A percentile compares a stretch with the other conserved stretches of the same genome.
Evolutionary conservation across 2,888 invertebrate species (phyloP).

Genomic region (Drosophila formosana): DNA sequence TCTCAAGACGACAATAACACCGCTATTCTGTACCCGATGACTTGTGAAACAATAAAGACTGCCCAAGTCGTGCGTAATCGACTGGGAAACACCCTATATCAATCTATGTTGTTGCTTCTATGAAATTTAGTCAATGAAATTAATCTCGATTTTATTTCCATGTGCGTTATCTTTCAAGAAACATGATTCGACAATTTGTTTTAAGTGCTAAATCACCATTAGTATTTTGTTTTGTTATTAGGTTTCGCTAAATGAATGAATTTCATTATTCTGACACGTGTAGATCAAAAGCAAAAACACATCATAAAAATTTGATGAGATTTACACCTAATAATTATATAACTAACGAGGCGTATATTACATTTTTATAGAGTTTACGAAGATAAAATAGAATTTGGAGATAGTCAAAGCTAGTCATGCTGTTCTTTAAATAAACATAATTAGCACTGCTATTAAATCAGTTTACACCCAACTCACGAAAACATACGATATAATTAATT

Average conservation of each 20-base stretch:
- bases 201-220: conserved; percentile 1
- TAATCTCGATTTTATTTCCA: neutral
- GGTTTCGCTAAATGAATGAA: too few species aligned
- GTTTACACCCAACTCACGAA: neutral
- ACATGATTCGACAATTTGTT: neutral
- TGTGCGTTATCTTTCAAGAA: neutral
- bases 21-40: neutral
- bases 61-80: neutral
- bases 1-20: neutral
- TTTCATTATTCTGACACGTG: too few species aligned
- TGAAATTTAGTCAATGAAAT: too few species aligned
- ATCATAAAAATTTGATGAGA: neutral
- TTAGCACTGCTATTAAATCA: neutral
- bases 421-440: neutral
- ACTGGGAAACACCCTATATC: neutral
- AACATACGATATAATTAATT: neutral
- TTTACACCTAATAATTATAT: neutral
- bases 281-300: too few species aligned
- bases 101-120: too few species aligned
- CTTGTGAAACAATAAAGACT: neutral
- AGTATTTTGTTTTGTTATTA: neutral
- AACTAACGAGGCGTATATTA: too few species aligned
- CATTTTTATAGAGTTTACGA: neutral
- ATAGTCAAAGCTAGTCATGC: neutral
- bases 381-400: neutral